Evolutionary conservation across 2,113 vertebrate species (phyloP), one percentile per base, ranked within the genome.

Genomic region (Anhinga anhinga): DNA sequence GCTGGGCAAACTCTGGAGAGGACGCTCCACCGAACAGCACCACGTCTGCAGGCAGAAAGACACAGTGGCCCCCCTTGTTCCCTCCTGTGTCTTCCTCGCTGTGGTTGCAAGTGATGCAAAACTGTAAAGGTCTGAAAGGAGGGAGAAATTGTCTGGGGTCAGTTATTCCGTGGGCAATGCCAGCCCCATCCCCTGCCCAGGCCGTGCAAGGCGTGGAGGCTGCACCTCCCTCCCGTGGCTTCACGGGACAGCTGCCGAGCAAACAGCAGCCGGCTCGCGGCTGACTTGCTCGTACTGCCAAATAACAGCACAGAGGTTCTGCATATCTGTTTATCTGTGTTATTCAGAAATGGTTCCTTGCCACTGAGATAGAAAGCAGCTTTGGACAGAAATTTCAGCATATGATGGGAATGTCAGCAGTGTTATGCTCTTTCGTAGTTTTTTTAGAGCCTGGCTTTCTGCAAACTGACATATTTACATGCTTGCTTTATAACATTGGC

Each of bases 391-490:
- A 82, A 81, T 94, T 70, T 94, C 78, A 61, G 85, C 29, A 2
- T 66, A 1, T 81, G 90, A 97, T 90, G 90, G 90, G 92, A 97
- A 97, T 78, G 92, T 94, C 95, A 88, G 93, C 90, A 94, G 79
- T 90, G 90, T 94, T 95, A 36, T 63, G 88, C 50, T 82, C 88
- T 86, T 90, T 88, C 55, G 12, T 92, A 17, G 42, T 82, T 73
- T 89, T 95, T 91, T 90, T 40, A 47, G 95, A 97, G 82, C 91
- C 94, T 95, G 90, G 85, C 78, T 97, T 96, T 97, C 92, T 96
- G 85, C 93, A 96, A 94, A 92, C 82, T 94, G 95, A 95, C 89
- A 93, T 95, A 95, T 96, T 96, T 96, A 95, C 92, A 95, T 94
- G 93, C 87, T 95, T 69, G 88, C 92, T 95, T 96, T 82, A 29